Percentiles rank a stretch among this genome's conserved stretches.
These are phyloP conservation scores for Zaprionus obscuricornis DNA, from an alignment of 2,888 invertebrate species.

Conservation along the genomic window DNA sequence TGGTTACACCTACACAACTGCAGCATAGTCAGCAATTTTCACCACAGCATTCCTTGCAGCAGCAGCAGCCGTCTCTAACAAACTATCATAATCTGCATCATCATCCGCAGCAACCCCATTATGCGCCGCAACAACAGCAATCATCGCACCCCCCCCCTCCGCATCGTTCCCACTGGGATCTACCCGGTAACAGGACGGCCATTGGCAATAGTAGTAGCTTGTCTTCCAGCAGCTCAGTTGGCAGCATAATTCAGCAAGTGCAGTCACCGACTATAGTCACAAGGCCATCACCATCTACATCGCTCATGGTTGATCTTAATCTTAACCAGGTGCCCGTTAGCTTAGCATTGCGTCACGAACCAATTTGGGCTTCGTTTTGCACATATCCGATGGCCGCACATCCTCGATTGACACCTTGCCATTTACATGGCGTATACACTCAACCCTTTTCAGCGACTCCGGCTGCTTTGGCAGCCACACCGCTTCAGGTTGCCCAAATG, in stretches of 20 bases:
- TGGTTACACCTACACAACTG: conserved; percentile 64
- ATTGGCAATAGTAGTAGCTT: conserved; percentile 34
- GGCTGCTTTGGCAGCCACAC: conserved; percentile 64
- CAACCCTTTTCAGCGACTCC: conserved; percentile 81
- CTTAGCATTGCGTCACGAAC: conserved; percentile 84
- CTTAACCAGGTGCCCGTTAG: conserved; percentile 85
- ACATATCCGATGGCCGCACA: conserved; percentile 82
- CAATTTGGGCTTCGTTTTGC: conserved; percentile 85
- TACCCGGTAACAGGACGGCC: conserved; percentile 44
- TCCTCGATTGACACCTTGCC: conserved; percentile 83
- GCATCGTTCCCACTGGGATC: conserved; percentile 67
- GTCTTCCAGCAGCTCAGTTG: conserved; percentile 56
- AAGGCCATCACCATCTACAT: conserved; percentile 81
- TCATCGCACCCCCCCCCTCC: conserved; percentile 44
- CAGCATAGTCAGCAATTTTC: conserved; percentile 53
- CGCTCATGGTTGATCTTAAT: conserved; percentile 83
- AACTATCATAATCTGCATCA: conserved; percentile 61
- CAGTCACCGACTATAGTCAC: conserved; percentile 67
- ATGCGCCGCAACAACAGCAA: conserved; percentile 71
- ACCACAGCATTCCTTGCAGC: conserved; percentile 75
- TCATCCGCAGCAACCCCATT: conserved; percentile 70
- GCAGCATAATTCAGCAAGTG: conserved; percentile 73
- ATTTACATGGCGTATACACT: conserved; percentile 83
- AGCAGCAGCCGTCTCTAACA: conserved; percentile 57
- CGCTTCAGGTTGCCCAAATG: conserved; percentile 79